phyloP scores from a whole-genome alignment of 2,888 invertebrate genomes.

The Danaus chrysippus region DNA sequence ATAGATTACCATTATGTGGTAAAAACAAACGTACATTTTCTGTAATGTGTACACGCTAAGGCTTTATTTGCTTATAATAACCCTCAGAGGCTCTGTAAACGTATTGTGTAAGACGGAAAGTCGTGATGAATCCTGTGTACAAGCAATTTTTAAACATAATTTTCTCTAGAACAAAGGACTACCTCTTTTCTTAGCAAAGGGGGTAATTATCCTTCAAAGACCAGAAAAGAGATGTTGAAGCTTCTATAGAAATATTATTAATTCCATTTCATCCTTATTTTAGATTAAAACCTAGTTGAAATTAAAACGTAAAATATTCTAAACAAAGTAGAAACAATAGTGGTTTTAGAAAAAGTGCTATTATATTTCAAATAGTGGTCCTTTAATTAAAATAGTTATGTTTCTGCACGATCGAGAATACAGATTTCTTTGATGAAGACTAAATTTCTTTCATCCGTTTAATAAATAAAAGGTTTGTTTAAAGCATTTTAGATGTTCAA shows the following conservation, averaged over 20 bases:
- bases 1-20: no score
- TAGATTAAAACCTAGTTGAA: neutral
- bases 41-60: no score
- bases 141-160: constrained; percentile 4
- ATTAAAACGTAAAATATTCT: no score
- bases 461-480: constrained; percentile 7
- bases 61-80: no score
- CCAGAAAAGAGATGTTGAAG: neutral
- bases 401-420: no score
- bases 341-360: no score
- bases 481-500: constrained; percentile 1
- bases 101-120: neutral
- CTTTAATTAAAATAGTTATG: no score
- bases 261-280: neutral
- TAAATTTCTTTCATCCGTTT: neutral
- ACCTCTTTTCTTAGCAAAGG: neutral
- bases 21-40: no score
- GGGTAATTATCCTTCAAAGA: neutral
- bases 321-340: no score
- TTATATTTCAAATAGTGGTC: no score
- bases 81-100: neutral
- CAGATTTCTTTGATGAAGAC: no score
- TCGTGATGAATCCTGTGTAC: constrained; percentile 1
- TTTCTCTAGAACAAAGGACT: constrained; percentile 1
- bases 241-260: neutral